Conservation (phyloP, 1,140 invertebrate species). For the Neodiprion lecontei region DNA sequence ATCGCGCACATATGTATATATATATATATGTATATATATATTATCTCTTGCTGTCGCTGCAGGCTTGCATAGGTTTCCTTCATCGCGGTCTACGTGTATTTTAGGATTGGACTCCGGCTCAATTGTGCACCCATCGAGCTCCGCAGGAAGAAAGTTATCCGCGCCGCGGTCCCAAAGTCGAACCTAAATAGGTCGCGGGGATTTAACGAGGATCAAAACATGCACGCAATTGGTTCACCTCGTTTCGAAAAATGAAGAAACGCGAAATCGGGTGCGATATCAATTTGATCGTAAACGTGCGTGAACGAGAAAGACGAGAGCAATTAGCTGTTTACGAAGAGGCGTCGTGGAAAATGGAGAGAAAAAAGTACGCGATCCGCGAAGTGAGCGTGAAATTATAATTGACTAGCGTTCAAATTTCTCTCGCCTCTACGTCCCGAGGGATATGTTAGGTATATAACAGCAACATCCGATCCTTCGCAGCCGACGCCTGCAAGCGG, state of each 20-base stretch:
- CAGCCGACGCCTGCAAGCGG: not conserved
- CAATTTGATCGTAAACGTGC: not conserved
- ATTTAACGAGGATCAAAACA: too few relatives aligned
- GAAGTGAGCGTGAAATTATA: conserved; percentile 7
- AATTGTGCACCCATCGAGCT: not conserved
- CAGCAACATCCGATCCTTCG: not conserved
- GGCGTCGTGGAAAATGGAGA: too few relatives aligned
- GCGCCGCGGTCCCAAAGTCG: not conserved
- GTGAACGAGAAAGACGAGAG: not conserved
- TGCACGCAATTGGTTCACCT: too few relatives aligned
- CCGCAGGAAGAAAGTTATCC: not conserved
- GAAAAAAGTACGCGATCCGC: not conserved
- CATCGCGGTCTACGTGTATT: not conserved
- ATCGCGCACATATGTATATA: too few relatives aligned
- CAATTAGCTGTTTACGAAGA: too few relatives aligned
- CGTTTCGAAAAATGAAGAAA: not conserved
- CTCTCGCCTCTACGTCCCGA: not conserved
- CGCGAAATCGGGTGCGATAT: not conserved
- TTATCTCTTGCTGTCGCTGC: not conserved
- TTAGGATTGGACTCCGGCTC: not conserved
- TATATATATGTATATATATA: too few relatives aligned
- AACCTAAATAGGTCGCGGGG: too few relatives aligned
- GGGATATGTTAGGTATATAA: too few relatives aligned
- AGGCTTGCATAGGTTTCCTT: not conserved
- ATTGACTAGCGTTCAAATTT: conserved; percentile 2